phyloP scores from a whole-genome alignment of 2,113 vertebrate genomes.

The Saguinus midas region DNA sequence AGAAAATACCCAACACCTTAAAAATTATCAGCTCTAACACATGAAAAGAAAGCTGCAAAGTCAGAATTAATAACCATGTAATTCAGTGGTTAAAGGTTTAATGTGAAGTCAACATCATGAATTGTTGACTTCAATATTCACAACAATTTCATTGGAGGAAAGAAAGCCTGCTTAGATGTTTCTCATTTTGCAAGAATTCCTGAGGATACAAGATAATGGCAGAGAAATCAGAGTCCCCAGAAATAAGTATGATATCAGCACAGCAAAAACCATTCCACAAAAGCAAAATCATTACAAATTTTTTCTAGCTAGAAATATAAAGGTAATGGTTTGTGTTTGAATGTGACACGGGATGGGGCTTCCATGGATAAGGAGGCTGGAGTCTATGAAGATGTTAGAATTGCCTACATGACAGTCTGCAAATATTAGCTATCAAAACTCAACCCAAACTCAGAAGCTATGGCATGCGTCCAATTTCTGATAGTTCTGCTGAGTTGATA shows the following conservation, averaged over 20 bases:
- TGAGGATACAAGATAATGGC: not conserved
- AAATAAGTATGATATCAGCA: not conserved
- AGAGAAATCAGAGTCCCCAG: not conserved
- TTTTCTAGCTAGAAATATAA: not conserved
- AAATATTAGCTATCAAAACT: slow-evolving; percentile 3
- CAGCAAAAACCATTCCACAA: not conserved
- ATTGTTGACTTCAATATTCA: not conserved
- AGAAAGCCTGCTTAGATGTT: not conserved
- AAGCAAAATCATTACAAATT: not conserved
- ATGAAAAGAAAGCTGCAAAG: slow-evolving; percentile 21
- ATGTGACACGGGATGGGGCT: not conserved
- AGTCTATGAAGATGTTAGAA: not conserved
- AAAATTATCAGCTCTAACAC: not conserved
- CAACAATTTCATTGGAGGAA: not conserved
- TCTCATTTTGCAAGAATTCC: not conserved
- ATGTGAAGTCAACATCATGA: not conserved
- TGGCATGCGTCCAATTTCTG: not conserved
- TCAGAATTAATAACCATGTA: slow-evolving; percentile 13
- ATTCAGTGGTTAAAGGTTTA: not conserved
- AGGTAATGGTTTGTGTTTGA: not conserved
- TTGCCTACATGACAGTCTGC: not conserved
- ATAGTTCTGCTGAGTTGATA: not conserved
- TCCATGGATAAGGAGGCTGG: not conserved
- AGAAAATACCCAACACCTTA: not conserved
- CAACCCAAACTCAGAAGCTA: not conserved